Base-by-base conservation (phyloP, 1,140 invertebrate species). In the Conopomorpha cramerella region DNA sequence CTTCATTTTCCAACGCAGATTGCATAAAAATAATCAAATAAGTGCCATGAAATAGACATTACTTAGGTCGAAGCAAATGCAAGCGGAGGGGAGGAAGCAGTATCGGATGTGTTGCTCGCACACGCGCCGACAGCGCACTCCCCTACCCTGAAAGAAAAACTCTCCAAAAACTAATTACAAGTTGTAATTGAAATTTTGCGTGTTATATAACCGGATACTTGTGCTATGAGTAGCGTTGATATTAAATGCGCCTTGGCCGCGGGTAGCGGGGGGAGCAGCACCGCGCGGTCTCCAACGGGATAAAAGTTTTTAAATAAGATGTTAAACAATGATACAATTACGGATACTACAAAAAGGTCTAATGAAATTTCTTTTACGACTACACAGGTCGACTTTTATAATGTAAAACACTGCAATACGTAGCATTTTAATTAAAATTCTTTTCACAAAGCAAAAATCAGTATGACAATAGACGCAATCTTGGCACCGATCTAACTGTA, bases 161-260 rank as follows among this genome's bases (percentile, higher is more conserved):
- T 77, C 76, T 76, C 76, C 62, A 79, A 77, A 79, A 79, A 79
- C 76, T 79, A 79, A 79, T 79, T 79, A 79, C 73, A 79, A 79
- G 58, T 79, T 79, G 76, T 79, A 79, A 79, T 79, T 79, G 76
- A 79, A 79, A 79, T 79, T 79, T 79, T 79, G 73, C 76, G 76
- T 79, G 76, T 77, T 79, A 77, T 72, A 79, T 79, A 79, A 79
- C 77, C 76, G 72, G 66, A 77, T 77, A 77, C 72, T 77, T 77
- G 72, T 73, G 70, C 70, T 64, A 64, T 66, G 62, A 67, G 66
- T 74, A 74, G 72, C 72, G 64, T n/a, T n/a, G n/a, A n/a, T 70
- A 70, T 66, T 66, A 71, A 70, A 70, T 71, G 63, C 64, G 60
- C 48, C 42, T 44, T 55, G 55, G 67, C 62, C 61, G 63, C 55